These are phyloP conservation scores for Microchrysa polita DNA, from an alignment of 2,888 invertebrate species.

Conservation along the genomic window DNA sequence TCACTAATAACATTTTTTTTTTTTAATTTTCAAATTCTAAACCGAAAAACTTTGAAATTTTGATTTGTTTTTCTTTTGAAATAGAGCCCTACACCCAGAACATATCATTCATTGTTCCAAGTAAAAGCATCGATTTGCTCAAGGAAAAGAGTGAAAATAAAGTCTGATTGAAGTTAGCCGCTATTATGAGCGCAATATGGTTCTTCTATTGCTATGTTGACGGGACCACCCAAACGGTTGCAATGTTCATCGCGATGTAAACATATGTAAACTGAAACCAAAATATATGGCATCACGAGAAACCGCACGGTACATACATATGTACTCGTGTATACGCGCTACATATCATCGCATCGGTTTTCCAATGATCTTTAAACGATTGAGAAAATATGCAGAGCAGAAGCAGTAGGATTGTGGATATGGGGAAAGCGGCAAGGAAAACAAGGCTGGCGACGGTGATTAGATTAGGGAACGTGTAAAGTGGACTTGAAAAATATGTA, in stretches of 20 bases:
- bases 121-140: constrained; percentile 46
- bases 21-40: constrained; percentile 2
- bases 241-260: constrained; percentile 51
- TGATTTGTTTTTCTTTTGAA: constrained; percentile 41
- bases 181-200: constrained; percentile 37
- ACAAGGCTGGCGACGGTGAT: background rate
- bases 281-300: constrained; percentile 48
- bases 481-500: background rate
- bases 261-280: constrained; percentile 52
- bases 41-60: background rate
- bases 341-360: constrained; percentile 29
- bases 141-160: constrained; percentile 50
- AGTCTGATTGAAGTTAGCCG: constrained; percentile 50
- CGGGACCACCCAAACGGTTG: constrained; percentile 49
- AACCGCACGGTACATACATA: constrained; percentile 35
- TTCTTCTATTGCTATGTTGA: constrained; percentile 46
- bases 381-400: background rate
- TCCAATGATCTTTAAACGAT: background rate
- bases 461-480: background rate
- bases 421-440: constrained; percentile 14
- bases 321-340: no score
- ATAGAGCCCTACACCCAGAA: constrained; percentile 29
- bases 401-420: background rate
- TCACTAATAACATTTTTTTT: background rate
- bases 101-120: constrained; percentile 15